phyloP scores from a whole-genome alignment of 2,113 vertebrate species.

The Glaucomys volans region DNA sequence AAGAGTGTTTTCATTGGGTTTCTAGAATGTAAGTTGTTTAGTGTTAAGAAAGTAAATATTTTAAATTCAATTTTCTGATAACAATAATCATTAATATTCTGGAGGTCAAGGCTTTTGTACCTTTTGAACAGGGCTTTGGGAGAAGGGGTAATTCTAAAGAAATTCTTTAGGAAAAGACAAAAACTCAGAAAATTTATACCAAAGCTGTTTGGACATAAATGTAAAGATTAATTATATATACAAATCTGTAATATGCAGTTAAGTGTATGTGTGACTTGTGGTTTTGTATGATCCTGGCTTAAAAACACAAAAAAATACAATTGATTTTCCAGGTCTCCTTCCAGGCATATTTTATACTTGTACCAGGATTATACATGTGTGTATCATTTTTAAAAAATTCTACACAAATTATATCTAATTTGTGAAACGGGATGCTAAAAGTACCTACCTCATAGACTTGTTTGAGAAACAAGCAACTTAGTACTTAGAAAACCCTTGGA shows the following conservation, averaged over 20 bases:
- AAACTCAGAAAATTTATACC: neutral
- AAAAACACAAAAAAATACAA: neutral
- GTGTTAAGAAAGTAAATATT: neutral
- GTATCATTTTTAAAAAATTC: neutral
- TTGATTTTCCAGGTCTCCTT: neutral
- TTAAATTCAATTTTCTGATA: neutral
- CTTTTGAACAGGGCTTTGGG: neutral
- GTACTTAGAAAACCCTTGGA: no score
- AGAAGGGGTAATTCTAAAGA: neutral
- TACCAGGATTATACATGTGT: neutral
- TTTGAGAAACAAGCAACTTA: no score
- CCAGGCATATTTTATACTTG: neutral
- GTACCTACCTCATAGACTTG: no score
- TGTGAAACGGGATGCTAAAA: neutral
- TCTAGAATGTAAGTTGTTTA: neutral
- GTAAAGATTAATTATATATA: conserved; percentile 6
- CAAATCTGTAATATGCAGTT: neutral
- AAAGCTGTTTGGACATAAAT: neutral
- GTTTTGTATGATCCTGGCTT: neutral
- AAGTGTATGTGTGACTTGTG: neutral
- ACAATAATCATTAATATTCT: neutral
- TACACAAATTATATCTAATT: neutral
- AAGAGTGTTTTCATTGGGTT: conserved; percentile 13
- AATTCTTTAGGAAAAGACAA: neutral
- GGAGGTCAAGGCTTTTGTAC: neutral